Base-by-base conservation (phyloP, 2,888 invertebrate species). In the Meghimatium bilineatum region DNA sequence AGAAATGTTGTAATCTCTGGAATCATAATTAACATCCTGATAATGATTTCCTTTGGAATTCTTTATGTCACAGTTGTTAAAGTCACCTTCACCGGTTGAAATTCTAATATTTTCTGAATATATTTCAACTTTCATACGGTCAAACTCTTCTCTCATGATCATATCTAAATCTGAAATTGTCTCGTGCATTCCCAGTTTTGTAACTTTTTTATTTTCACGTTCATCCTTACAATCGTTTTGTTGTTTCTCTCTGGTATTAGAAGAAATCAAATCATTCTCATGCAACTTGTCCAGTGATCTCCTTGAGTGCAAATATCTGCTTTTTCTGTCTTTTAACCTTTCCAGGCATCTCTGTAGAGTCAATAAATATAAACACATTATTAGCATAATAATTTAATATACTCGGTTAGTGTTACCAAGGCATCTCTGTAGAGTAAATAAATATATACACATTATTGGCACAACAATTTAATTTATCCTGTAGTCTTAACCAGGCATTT, bases 111-210 rank as follows among this genome's bases (percentile, higher is more conserved):
- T 44, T 76, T 71, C 72, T 74, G 74, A 52, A 5, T 36, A 69
- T 20, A 74, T 29, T 74, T 74, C 74, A 32, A 52, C 32, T 29
- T 74, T 74, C 74, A 74, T 32, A 20, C 74, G 74, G 8, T 74
- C 52, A 52, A 74, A 80, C 38, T 80, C 80, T 71, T 80, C 80
- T 71, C 76, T 80, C 83, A 85, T 85, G 38, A 85, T 83, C 29
- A 49, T 36, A 20, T 80, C 76, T 17, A 75, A 52, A 3, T 77
- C 71, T 26, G 34, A 44, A 44, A 66, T 80, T 38, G 36, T 75
- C 3, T 82, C 71, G 26, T 14, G n/a, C 23, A 60, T 44, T 0
- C 38, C 34, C 36, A 56, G n/a, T 32, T 63, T 36, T 29, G 38
- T 63, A 44, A 8, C 6, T 29, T 29, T 44, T 8, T 44, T 12